These are phyloP conservation scores for Paguma larvata DNA, from an alignment of 2,797 vertebrate species.

Conservation along the genomic window DNA sequence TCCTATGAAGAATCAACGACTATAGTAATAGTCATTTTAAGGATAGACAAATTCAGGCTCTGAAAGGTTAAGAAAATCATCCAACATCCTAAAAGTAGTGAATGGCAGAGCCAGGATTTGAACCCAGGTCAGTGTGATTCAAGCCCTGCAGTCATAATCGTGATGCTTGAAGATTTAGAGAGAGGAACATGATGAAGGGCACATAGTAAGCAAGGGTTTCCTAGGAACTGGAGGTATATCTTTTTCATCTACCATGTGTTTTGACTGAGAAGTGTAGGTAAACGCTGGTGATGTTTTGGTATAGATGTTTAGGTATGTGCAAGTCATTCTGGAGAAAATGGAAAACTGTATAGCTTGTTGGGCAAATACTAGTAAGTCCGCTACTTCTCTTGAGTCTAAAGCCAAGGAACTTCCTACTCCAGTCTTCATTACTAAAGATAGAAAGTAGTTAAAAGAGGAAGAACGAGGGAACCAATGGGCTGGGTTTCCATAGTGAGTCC, in stretches of 20 bases:
- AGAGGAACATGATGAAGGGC: background rate
- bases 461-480: background rate
- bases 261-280: background rate
- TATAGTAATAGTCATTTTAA: background rate
- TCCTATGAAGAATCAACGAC: background rate
- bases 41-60: background rate
- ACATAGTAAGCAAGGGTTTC: background rate
- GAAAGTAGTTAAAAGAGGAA: background rate
- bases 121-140: background rate
- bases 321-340: background rate
- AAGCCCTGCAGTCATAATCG: background rate
- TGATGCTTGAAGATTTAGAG: background rate
- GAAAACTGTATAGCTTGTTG: background rate
- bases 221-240: background rate
- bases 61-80: slow-evolving; percentile 33
- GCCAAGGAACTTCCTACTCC: background rate
- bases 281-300: background rate
- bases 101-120: background rate
- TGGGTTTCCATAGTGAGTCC: background rate
- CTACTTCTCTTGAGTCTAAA: background rate
- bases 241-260: background rate
- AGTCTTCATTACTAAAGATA: background rate
- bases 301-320: background rate
- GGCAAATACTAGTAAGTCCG: background rate
- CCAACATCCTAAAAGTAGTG: background rate